phyloP scores from a whole-genome alignment of 2,113 vertebrate genomes.

The Fregetta grallaria region DNA sequence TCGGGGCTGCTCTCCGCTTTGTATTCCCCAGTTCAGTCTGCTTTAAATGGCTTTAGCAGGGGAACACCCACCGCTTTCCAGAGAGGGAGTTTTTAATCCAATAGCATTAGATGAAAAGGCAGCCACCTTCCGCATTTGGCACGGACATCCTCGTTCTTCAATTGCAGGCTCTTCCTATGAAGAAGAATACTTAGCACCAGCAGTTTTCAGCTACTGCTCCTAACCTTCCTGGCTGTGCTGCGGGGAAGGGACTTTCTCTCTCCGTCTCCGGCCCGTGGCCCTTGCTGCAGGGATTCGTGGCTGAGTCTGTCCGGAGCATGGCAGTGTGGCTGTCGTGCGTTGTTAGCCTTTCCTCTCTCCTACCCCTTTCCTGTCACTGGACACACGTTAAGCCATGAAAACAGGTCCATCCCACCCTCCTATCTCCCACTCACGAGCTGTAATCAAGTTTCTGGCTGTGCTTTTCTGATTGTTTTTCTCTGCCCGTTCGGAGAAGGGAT shows the following conservation, averaged over 20 bases:
- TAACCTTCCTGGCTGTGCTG: not conserved
- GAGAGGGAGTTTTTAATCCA: not conserved
- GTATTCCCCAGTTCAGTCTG: not conserved
- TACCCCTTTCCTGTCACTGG: not conserved
- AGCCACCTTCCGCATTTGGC: not conserved
- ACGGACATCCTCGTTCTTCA: not conserved
- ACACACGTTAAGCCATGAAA: not conserved
- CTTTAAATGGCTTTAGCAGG: not conserved
- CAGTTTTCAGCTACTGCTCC: not conserved
- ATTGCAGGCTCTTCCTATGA: not conserved
- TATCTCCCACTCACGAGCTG: not conserved
- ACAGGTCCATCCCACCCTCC: not conserved
- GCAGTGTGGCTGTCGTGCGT: accelerated
- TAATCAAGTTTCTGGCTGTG: not conserved
- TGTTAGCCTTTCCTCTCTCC: not conserved
- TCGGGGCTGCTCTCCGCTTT: not conserved
- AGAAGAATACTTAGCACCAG: not conserved
- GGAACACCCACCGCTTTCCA: not conserved
- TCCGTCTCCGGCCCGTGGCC: accelerated
- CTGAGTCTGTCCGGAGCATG: not conserved
- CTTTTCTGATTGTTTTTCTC: not conserved
- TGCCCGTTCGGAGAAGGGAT: not conserved
- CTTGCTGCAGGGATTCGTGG: not conserved
- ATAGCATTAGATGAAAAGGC: not conserved
- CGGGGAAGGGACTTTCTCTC: not conserved